Evolutionary conservation across 2,888 invertebrate genomes (phyloP).

Genomic region (Eumacrocentrus americanus): DNA sequence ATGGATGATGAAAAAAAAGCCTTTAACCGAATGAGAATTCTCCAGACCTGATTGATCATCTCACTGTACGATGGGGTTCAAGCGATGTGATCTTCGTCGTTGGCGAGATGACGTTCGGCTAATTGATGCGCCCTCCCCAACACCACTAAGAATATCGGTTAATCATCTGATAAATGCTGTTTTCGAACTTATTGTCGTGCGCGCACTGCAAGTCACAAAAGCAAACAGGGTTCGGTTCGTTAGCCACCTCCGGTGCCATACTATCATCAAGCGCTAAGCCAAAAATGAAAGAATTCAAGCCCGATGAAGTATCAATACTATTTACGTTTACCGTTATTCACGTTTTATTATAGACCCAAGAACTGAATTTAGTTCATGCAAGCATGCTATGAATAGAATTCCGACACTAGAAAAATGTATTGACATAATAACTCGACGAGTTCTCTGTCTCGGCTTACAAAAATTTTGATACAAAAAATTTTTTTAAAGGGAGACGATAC

Average conservation of each 20-base stretch:
- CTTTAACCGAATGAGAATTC: not conserved
- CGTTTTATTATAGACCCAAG: not conserved
- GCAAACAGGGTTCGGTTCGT: slow-evolving; percentile 48
- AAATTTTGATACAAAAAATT: not conserved
- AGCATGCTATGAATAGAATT: not conserved
- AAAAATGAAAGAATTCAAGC: not conserved
- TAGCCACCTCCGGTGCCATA: slow-evolving; percentile 48
- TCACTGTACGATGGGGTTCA: slow-evolving; percentile 58
- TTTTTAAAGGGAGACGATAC: not conserved
- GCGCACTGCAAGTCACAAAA: slow-evolving; percentile 60
- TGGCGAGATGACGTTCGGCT: slow-evolving; percentile 51
- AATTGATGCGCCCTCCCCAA: slow-evolving; percentile 52
- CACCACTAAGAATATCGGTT: slow-evolving; percentile 62
- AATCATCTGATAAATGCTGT: slow-evolving; percentile 62
- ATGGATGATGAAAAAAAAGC: not conserved
- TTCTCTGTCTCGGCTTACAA: not conserved
- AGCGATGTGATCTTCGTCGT: slow-evolving; percentile 57
- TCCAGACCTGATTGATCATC: slow-evolving; percentile 21
- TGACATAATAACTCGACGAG: too few species aligned
- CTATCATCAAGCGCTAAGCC: slow-evolving; percentile 30
- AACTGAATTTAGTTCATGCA: not conserved
- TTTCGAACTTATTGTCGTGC: slow-evolving; percentile 60
- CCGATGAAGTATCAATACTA: not conserved
- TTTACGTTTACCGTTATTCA: not conserved
- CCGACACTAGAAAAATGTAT: not conserved